These are phyloP conservation scores for Condylostylus longicornis DNA, from an alignment of 1,140 invertebrate genomes.

Conservation along the genomic window DNA sequence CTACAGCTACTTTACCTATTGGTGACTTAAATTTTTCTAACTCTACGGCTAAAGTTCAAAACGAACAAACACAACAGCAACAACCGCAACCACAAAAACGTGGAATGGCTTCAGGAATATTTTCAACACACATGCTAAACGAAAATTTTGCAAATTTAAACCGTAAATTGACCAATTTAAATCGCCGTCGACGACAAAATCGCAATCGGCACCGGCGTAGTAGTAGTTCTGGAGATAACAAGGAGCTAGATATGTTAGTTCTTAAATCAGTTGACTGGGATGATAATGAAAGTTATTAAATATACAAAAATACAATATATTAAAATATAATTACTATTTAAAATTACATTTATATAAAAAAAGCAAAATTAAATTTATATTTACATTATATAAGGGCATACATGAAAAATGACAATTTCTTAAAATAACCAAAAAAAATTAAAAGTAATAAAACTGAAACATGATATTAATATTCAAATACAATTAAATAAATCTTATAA, in stretches of 20 bases:
- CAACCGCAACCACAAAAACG: conserved; percentile 2
- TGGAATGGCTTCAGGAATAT: no score
- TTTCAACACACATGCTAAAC: no score
- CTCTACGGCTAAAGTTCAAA: no score
- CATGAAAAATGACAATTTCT: no score
- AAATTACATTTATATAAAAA: background rate
- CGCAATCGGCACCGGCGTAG: conserved; percentile 21
- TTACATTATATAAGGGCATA: no score
- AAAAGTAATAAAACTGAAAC: no score
- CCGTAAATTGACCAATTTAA: conserved; percentile 26
- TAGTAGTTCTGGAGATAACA: conserved; percentile 29
- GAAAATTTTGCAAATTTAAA: conserved; percentile 23
- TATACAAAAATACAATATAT: background rate
- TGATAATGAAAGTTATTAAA: conserved; percentile 31
- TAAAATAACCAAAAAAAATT: no score
- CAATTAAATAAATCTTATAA: no score
- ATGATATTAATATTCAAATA: no score
- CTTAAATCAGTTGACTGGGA: conserved; percentile 31
- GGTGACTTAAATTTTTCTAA: no score
- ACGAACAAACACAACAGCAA: conserved; percentile 2
- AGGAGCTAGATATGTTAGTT: conserved; percentile 29
- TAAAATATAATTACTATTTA: background rate
- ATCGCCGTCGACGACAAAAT: no score
- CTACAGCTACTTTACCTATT: no score
- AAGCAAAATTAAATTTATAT: background rate